A percentile compares a stretch with the other conserved stretches of the same genome.
phyloP scores from a whole-genome alignment of 2,113 vertebrate species.

The Petromus typicus region DNA sequence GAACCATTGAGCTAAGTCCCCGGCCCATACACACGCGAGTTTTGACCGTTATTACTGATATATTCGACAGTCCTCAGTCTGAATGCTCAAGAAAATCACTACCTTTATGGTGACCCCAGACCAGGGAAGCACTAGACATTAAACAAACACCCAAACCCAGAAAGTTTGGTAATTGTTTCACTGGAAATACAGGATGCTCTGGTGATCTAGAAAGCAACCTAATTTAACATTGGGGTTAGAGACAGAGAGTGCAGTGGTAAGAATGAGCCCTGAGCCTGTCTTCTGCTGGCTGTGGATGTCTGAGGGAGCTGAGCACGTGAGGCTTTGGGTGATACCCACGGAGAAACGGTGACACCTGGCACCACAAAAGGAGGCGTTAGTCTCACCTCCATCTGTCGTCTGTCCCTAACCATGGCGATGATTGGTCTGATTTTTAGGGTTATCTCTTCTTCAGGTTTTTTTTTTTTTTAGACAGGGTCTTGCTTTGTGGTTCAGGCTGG shows the following conservation, averaged over 20 bases:
- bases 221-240: not conserved
- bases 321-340: not conserved
- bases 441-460: not conserved
- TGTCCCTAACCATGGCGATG: not conserved
- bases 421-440: conserved; percentile 2
- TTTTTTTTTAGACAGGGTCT: not conserved
- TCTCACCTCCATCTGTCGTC: not conserved
- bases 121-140: not conserved
- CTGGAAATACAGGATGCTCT: not conserved
- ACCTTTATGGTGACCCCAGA: not conserved
- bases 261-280: not conserved
- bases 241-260: not conserved
- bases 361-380: not conserved
- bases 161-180: not conserved
- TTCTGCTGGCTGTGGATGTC: not conserved
- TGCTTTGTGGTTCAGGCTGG: no score
- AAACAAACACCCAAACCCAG: not conserved
- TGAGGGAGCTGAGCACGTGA: not conserved
- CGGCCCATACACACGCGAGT: not conserved
- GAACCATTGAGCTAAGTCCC: no score
- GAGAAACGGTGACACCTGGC: not conserved
- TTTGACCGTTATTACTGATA: not conserved
- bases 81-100: not conserved
- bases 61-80: not conserved
- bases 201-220: not conserved